Conservation (phyloP, 2,113 vertebrate genomes). For the Tauraco erythrolophus region DNA sequence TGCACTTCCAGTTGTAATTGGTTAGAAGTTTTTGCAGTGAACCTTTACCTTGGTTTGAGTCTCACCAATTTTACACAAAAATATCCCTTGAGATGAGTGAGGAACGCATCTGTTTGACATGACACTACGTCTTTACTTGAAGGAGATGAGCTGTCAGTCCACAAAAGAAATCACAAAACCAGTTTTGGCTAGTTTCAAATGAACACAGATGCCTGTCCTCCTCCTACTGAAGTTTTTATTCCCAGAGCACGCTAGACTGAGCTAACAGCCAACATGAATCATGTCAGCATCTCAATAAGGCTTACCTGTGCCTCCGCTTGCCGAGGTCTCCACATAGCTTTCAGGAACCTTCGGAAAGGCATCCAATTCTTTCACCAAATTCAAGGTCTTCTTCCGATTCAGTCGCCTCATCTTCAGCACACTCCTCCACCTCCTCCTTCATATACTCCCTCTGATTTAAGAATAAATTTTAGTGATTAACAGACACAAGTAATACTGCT, state of each 20-base stretch:
- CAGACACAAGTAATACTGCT: background rate
- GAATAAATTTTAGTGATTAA: background rate
- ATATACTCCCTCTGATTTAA: constrained; percentile 75
- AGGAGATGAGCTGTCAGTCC: background rate
- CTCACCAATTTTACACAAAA: background rate
- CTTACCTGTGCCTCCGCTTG: constrained; percentile 92
- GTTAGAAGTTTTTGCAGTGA: background rate
- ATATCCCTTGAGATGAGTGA: background rate
- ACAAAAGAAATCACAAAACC: background rate
- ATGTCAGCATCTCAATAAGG: background rate
- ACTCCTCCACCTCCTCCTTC: constrained; percentile 66
- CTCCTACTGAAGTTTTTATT: background rate
- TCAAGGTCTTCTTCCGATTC: constrained; percentile 94
- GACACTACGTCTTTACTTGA: background rate
- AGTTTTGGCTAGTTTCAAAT: background rate
- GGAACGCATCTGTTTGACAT: background rate
- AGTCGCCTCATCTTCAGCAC: constrained; percentile 91
- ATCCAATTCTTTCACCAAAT: constrained; percentile 93
- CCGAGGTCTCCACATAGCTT: constrained; percentile 94
- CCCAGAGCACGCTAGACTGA: background rate
- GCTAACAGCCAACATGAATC: background rate
- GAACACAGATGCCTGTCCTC: background rate
- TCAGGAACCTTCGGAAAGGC: constrained; percentile 98
- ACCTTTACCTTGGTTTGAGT: background rate
- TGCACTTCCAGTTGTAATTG: background rate